Base-by-base conservation (phyloP, 2,797 vertebrate genomes). In the Gorsachius magnificus region DNA sequence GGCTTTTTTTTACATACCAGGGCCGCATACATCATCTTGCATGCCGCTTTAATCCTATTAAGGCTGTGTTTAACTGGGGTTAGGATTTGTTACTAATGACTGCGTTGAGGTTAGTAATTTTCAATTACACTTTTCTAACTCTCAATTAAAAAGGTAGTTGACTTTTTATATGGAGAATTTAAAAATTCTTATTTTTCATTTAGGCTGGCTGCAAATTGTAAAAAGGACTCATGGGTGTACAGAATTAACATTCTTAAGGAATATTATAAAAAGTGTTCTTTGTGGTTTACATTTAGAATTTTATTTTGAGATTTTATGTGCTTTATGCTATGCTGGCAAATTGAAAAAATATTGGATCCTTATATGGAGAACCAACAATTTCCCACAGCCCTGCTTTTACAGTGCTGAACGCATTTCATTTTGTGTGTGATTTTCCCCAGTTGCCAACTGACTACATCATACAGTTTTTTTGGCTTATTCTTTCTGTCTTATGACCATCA, bases 371-470 rank as follows among this genome's bases (percentile, higher is more conserved):
- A 83, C 91, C 84, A 86, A 36, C 87, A 86, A 89, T 93, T 96
- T 97, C 96, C 91, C 94, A 94, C 79, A 96, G 84, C 91, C 84
- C 61, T 69, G 76, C 75, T 95, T 97, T 93, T 95, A 85, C 61
- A 74, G 89, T n/a, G 50, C 61, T 86, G 85, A 93, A 83, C 5
- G 1, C 89, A 79, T 95, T 96, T 96, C 87, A 87, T 95, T 95
- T 97, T 89, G 89, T 95, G 63, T 96, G 91, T 87, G 95, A 95
- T 96, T 95, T 84, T 63, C 31, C 87, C 85, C 43, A 60, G 74
- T 95, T 96, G 96, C 96, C 96, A 97, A 87, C 95, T 93, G 90
- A 95, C 94, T 96, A 96, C 96, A 96, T 97, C 94, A 96, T 96
- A n/a, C 93, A 79, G 57, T 61, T 90, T 83, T 95, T 97, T 91